Conservation (phyloP, 2,797 vertebrate species). For the Huso huso region DNA sequence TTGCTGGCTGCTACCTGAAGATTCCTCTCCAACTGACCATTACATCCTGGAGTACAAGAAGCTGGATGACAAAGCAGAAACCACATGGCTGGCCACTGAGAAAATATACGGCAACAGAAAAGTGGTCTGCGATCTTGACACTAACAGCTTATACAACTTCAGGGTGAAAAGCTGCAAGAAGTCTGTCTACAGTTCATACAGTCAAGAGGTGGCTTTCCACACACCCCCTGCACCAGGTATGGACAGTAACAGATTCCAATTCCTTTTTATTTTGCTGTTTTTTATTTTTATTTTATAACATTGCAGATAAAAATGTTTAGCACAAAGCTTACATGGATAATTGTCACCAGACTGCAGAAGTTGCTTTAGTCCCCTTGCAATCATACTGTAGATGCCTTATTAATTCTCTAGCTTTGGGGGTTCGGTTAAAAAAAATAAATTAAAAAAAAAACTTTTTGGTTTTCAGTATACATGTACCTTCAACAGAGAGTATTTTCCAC, state of each 20-base stretch:
- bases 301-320: too few species aligned
- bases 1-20: conserved; percentile 76
- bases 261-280: too few species aligned
- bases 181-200: conserved; percentile 73
- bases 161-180: conserved; percentile 79
- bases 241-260: not conserved
- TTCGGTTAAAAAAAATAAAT: too few species aligned
- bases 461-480: too few species aligned
- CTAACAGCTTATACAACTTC: conserved; percentile 71
- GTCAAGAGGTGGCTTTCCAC: conserved; percentile 73
- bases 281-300: too few species aligned
- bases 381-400: too few species aligned
- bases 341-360: too few species aligned
- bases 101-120: conserved; percentile 63
- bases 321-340: too few species aligned
- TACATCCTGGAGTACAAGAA: conserved; percentile 82
- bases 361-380: too few species aligned
- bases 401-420: too few species aligned
- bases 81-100: conserved; percentile 51
- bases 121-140: conserved; percentile 69
- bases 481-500: too few species aligned
- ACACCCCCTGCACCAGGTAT: conserved; percentile 85
- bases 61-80: conserved; percentile 53
- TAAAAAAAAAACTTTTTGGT: too few species aligned
- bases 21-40: conserved; percentile 70